Evolutionary conservation across 2,888 invertebrate species (phyloP).

Genomic region (Macropis europaea): DNA sequence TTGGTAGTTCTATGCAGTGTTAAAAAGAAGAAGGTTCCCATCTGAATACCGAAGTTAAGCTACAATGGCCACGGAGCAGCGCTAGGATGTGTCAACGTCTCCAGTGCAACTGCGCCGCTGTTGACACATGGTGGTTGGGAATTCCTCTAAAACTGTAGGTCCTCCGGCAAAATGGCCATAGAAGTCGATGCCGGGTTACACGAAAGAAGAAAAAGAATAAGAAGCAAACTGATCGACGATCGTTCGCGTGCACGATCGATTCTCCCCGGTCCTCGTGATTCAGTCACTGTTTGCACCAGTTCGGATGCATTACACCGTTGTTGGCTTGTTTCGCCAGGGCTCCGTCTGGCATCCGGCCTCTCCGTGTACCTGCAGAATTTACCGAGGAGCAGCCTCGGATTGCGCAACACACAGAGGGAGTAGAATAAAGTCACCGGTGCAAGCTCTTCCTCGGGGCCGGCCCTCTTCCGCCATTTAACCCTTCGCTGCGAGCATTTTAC

Average conservation of each 20-base stretch:
- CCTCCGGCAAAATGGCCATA: too few species aligned
- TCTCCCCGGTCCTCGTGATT: conserved; percentile 36
- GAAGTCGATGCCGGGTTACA: too few species aligned
- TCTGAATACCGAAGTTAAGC: too few species aligned
- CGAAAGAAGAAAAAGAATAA: too few species aligned
- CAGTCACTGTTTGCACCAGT: conserved; percentile 38
- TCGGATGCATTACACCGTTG: conserved; percentile 56
- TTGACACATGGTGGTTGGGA: too few species aligned
- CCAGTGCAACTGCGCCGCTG: too few species aligned
- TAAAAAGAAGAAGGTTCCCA: too few species aligned
- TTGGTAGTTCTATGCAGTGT: too few species aligned
- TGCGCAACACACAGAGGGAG: conserved; percentile 13
- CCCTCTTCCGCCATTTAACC: conserved; percentile 63
- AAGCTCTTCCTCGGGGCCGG: conserved; percentile 30
- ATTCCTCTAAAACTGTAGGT: too few species aligned
- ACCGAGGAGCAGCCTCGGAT: conserved; percentile 38
- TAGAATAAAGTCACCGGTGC: conserved; percentile 53
- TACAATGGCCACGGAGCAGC: too few species aligned
- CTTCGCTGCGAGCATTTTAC: conserved; percentile 38
- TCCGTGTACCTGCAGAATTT: conserved; percentile 48
- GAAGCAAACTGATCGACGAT: too few species aligned
- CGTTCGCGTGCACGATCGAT: neutral
- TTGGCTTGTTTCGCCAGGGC: conserved; percentile 52
- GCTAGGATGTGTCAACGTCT: too few species aligned
- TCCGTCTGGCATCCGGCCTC: conserved; percentile 26